Evolutionary conservation across 2,113 vertebrate species (phyloP), one percentile per base, ranked within the genome.

Genomic region (Merops nubicus): DNA sequence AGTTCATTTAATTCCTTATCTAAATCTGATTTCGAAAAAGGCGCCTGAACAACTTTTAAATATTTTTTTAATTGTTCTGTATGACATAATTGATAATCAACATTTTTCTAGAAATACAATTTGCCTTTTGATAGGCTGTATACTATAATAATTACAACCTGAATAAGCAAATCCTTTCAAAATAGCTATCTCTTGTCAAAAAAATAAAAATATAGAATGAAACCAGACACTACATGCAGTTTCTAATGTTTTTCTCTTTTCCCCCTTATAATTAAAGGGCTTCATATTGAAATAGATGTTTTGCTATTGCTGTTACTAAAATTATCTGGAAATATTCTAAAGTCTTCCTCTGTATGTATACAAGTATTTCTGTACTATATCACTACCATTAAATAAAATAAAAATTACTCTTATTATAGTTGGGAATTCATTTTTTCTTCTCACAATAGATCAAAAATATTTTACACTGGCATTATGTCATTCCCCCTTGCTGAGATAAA

Each of bases 21-120:
- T 74, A 75, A 73, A 72, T 87, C 19, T 83, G 56, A 54, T 47
- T 86, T 31, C 33, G 69, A 83, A 89, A 92, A 89, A 85, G 63
- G 51, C 25, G 88, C 72, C 45, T 67, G 78, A 96, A 96, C 64
- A 93, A 70, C 40, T 93, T 91, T 8, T 59, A 89, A 93, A 74
- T 89, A 88, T 84, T 90, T 88, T 84, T 90, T 88, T 43, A 16
- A 59, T 79, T 48, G 57, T 85, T 87, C 54, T 64, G 15, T 50
- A 64, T 65, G 59, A 74, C 73, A 96, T 57, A 95, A 92, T 78
- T 97, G 86, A 96, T 95, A 97, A 93, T 57, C 79, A 86, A 72
- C 60, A 94, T 65, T 96, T 93, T 78, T 93, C 89, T 85, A 85
- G 90, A 97, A 97, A 87, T 88, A 93, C 21, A 97, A 95, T 97